Evolutionary conservation across 1,140 invertebrate species (phyloP).

Genomic region (Aphaenogaster ashmeadi): DNA sequence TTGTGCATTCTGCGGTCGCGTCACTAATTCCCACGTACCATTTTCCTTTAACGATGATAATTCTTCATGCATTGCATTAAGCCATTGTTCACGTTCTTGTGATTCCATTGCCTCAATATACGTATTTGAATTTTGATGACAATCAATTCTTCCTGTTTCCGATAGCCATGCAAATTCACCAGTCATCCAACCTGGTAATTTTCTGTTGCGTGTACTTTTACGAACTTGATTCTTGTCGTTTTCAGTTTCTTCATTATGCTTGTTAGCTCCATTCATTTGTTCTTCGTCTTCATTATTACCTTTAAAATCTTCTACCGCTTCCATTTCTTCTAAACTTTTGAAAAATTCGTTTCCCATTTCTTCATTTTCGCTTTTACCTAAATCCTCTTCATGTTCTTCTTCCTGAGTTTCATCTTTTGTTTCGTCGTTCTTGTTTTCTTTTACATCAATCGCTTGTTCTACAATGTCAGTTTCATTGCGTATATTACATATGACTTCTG

Average conservation of each 20-base stretch:
- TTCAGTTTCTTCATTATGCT: no score
- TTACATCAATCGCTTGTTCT: no score
- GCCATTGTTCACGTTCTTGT: background rate
- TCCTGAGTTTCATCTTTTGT: no score
- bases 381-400: no score
- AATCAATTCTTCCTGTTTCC: background rate
- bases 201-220: constrained; percentile 7
- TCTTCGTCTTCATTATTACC: no score
- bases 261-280: no score
- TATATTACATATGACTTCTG: constrained; percentile 13
- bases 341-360: no score
- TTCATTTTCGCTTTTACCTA: no score
- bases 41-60: background rate
- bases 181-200: background rate
- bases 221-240: background rate
- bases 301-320: no score
- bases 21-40: background rate
- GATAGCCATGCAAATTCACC: background rate
- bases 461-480: background rate
- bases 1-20: background rate
- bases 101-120: constrained; percentile 28
- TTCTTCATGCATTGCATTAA: background rate
- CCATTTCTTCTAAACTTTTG: no score
- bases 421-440: no score
- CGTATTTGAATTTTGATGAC: background rate